Percentiles rank a stretch among this genome's conserved stretches.
Evolutionary conservation across 2,797 vertebrate genomes (phyloP).

Genomic region (Dicrostonyx torquatus): DNA sequence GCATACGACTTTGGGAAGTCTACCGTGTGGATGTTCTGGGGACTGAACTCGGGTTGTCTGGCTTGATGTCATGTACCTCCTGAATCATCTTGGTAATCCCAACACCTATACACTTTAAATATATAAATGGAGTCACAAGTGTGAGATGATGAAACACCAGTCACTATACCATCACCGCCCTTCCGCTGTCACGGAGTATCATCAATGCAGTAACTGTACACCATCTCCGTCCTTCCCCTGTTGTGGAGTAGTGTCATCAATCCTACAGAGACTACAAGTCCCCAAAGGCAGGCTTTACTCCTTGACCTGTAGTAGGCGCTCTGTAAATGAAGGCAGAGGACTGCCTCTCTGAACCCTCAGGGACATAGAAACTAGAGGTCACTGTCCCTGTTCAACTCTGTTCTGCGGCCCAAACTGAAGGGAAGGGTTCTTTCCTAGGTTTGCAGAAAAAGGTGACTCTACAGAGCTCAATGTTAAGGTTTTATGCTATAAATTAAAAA

Average conservation of each 20-base stretch:
- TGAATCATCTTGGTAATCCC: neutral
- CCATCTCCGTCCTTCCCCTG: neutral
- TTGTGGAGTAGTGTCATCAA: neutral
- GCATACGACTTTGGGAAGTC: neutral
- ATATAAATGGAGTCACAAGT: neutral
- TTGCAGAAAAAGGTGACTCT: constrained; percentile 34
- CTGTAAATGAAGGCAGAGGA: neutral
- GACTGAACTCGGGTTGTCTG: neutral
- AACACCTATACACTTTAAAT: neutral
- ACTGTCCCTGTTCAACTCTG: neutral
- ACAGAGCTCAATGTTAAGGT: constrained; percentile 32
- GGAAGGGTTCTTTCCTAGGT: constrained; percentile 6
- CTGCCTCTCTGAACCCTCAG: neutral
- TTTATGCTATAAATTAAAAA: neutral
- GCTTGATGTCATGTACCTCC: neutral
- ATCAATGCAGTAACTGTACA: neutral
- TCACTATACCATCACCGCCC: too few species aligned
- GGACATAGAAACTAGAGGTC: neutral
- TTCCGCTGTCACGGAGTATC: too few species aligned
- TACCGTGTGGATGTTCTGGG: too few species aligned
- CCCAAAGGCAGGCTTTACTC: constrained; percentile 14
- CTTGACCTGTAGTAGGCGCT: neutral
- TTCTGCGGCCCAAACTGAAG: neutral
- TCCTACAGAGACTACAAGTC: neutral
- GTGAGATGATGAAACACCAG: neutral